Conservation (phyloP, 2,888 invertebrate species). For the Pseudoips prasinana region DNA sequence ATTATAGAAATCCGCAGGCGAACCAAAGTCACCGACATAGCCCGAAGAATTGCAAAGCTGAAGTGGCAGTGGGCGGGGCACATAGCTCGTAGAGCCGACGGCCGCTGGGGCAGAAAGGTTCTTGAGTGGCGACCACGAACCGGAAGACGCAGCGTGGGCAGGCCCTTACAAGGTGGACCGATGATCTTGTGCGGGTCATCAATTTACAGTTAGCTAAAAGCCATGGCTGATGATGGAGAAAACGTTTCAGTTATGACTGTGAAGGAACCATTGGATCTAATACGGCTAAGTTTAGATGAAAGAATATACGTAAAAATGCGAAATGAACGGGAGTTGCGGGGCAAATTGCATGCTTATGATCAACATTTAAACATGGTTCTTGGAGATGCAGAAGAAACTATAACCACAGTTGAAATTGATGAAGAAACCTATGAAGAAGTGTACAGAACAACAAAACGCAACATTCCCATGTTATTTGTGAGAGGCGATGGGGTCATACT, state of each 20-base stretch:
- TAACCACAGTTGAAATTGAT: conserved; percentile 98
- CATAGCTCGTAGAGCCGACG: too few species aligned
- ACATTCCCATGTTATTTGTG: conserved; percentile 99
- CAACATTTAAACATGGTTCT: conserved; percentile 99
- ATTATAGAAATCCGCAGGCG: too few species aligned
- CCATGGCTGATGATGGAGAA: conserved; percentile 74
- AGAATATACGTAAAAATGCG: conserved; percentile 99
- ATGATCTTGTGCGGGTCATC: too few species aligned
- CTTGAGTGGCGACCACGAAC: too few species aligned
- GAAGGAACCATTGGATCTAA: conserved; percentile 98
- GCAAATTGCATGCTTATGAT: conserved; percentile 98
- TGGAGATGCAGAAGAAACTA: conserved; percentile 98
- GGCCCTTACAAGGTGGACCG: too few species aligned
- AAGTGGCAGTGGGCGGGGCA: too few species aligned
- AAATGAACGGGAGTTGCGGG: conserved; percentile 97
- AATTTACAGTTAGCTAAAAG: too few species aligned
- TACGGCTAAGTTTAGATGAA: conserved; percentile 98
- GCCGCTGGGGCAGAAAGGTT: too few species aligned
- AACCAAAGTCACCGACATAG: too few species aligned
- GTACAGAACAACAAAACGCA: conserved; percentile 97
- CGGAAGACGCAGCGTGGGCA: too few species aligned
- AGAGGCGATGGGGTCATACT: conserved; percentile 99
- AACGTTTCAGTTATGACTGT: conserved; percentile 92
- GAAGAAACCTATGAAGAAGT: conserved; percentile 99
- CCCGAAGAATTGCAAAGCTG: too few species aligned